Evolutionary conservation across 2,888 invertebrate species (phyloP).

Genomic region (Lithosia quadra): DNA sequence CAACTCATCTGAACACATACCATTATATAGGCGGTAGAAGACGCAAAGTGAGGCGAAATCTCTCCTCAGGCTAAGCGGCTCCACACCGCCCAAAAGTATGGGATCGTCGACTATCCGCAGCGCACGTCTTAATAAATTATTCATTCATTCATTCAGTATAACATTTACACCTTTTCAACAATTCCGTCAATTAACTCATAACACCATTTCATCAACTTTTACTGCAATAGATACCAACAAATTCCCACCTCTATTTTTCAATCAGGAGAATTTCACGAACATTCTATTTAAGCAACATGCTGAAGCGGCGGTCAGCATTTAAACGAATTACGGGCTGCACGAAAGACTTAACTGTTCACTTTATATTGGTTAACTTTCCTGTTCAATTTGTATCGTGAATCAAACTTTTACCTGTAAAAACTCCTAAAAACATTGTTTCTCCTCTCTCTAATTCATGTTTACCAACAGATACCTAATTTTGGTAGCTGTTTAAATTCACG

Average conservation of each 20-base stretch:
- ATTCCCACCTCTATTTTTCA: constrained; percentile 5
- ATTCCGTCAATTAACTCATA: no score
- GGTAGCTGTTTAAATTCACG: not conserved
- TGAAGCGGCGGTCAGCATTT: constrained; percentile 10
- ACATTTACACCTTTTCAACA: no score
- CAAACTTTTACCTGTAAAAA: not conserved
- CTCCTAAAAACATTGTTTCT: not conserved
- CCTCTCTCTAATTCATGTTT: not conserved
- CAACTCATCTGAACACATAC: no score
- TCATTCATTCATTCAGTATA: no score
- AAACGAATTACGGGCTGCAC: constrained; percentile 17
- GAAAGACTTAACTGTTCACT: constrained; percentile 16
- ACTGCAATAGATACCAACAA: not conserved
- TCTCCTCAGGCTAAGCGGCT: no score
- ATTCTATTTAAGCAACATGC: constrained; percentile 6
- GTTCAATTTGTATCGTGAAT: constrained; percentile 4
- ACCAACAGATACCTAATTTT: not conserved
- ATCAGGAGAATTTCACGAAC: constrained; percentile 12
- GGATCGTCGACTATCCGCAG: no score
- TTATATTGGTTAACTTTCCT: not conserved
- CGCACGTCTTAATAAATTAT: no score
- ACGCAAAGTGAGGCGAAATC: no score
- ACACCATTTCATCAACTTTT: not conserved
- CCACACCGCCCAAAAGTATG: no score
- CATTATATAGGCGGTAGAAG: no score